These are phyloP conservation scores for Chlorodrepanis virens DNA, from an alignment of 2,113 vertebrate genomes.

Conservation along the genomic window DNA sequence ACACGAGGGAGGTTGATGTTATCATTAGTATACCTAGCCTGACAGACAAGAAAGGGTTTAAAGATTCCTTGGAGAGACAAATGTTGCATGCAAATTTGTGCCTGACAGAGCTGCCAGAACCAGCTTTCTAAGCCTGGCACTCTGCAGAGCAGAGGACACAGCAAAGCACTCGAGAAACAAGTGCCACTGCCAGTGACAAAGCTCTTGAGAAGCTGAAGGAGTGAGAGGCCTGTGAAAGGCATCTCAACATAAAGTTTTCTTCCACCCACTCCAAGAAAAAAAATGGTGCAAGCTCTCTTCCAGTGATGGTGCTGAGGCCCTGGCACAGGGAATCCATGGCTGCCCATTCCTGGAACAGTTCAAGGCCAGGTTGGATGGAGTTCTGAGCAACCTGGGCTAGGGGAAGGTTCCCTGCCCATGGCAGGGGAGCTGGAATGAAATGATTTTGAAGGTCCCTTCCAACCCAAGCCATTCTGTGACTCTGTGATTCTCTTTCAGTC, in stretches of 20 bases:
- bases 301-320: neutral
- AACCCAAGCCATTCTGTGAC: neutral
- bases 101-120: slow-evolving; percentile 9
- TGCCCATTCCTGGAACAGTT: neutral
- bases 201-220: neutral
- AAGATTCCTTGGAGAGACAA: slow-evolving; percentile 23
- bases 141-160: neutral
- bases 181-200: neutral
- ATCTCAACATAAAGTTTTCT: neutral
- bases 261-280: neutral
- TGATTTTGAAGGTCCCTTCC: neutral
- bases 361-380: neutral
- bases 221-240: neutral
- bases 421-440: neutral
- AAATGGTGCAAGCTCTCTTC: neutral
- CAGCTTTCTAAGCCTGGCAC: neutral
- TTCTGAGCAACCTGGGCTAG: neutral
- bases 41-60: slow-evolving; percentile 45
- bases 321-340: neutral
- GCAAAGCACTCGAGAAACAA: neutral
- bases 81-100: slow-evolving; percentile 36
- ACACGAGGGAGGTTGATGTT: slow-evolving; percentile 39
- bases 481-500: neutral
- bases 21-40: slow-evolving; percentile 35
- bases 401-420: neutral